Percentiles rank a stretch among this genome's conserved stretches.
Conservation (phyloP, 2,888 invertebrate genomes). For the Limenitis camilla region DNA sequence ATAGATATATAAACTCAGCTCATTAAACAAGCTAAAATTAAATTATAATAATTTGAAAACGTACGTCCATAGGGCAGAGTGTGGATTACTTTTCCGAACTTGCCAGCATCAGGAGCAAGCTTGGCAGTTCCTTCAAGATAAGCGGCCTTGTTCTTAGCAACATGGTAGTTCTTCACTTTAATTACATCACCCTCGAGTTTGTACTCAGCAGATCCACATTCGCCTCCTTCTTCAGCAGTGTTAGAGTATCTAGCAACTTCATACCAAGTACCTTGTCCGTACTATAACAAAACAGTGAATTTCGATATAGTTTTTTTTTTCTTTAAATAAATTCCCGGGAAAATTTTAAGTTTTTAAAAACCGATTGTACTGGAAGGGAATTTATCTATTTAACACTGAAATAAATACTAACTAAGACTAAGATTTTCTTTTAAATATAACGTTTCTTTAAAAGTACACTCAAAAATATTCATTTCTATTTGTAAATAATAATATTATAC, state of each 20-base stretch:
- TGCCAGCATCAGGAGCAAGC: background rate
- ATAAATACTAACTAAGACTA: no score
- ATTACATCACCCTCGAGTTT: background rate
- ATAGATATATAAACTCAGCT: no score
- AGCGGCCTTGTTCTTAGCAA: background rate
- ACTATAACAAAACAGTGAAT: slow-evolving; percentile 1
- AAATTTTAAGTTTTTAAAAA: no score
- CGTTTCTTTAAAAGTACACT: no score
- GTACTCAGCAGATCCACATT: slow-evolving; percentile 5
- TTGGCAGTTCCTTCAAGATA: slow-evolving; percentile 1
- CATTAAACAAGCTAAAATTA: background rate
- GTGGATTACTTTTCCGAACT: slow-evolving; percentile 10
- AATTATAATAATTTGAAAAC: background rate
- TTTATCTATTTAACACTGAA: no score
- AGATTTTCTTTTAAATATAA: no score
- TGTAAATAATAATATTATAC: no score
- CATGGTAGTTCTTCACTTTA: slow-evolving; percentile 1
- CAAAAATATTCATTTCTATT: no score
- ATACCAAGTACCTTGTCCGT: slow-evolving; percentile 8
- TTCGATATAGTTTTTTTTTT: no score
- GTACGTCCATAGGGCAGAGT: slow-evolving; percentile 17
- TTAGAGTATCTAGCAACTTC: slow-evolving; percentile 11
- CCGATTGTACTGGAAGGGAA: no score
- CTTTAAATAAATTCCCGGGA: background rate
- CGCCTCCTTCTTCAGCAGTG: background rate